Conservation (phyloP, 2,888 invertebrate genomes). For the Scaptomyza flava region DNA sequence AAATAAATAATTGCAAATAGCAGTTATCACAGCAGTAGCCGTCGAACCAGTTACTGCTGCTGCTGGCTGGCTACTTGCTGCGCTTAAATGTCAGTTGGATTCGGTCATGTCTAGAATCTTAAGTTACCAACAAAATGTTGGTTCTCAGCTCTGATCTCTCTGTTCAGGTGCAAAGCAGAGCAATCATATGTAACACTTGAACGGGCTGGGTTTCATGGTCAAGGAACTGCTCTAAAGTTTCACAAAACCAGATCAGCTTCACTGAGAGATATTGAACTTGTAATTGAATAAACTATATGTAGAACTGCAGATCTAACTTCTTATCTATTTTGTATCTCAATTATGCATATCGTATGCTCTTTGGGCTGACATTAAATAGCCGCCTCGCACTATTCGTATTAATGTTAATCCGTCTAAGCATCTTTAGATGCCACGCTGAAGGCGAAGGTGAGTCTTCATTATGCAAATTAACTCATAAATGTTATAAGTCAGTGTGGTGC, state of each 20-base stretch:
- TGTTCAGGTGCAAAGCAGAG: slow-evolving; percentile 15
- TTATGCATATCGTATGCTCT: slow-evolving; percentile 25
- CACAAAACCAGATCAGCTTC: slow-evolving; percentile 8
- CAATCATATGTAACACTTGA: slow-evolving; percentile 19
- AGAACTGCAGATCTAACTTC: slow-evolving; percentile 2
- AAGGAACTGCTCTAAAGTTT: slow-evolving; percentile 59
- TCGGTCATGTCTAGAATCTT: slow-evolving; percentile 62
- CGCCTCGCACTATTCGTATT: slow-evolving; percentile 29
- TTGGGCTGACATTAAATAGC: slow-evolving; percentile 25
- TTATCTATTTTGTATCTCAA: slow-evolving; percentile 12
- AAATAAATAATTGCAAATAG: slow-evolving; percentile 78
- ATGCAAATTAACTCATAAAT: slow-evolving; percentile 64
- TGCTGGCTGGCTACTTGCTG: slow-evolving; percentile 36
- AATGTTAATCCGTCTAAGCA: slow-evolving; percentile 70
- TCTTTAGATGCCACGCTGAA: slow-evolving; percentile 44
- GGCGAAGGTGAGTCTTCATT: slow-evolving; percentile 61
- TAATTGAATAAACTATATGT: slow-evolving; percentile 6
- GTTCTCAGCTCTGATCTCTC: slow-evolving; percentile 9
- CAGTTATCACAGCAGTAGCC: slow-evolving; percentile 46
- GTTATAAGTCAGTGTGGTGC: slow-evolving; percentile 62
- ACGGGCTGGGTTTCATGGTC: slow-evolving; percentile 63
- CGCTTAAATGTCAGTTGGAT: slow-evolving; percentile 74
- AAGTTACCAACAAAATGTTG: slow-evolving; percentile 34
- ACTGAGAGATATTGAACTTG: slow-evolving; percentile 52
- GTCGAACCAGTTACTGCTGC: slow-evolving; percentile 67